Evolutionary conservation across 2,888 invertebrate species (phyloP).

Genomic region (Cantharis nigra): DNA sequence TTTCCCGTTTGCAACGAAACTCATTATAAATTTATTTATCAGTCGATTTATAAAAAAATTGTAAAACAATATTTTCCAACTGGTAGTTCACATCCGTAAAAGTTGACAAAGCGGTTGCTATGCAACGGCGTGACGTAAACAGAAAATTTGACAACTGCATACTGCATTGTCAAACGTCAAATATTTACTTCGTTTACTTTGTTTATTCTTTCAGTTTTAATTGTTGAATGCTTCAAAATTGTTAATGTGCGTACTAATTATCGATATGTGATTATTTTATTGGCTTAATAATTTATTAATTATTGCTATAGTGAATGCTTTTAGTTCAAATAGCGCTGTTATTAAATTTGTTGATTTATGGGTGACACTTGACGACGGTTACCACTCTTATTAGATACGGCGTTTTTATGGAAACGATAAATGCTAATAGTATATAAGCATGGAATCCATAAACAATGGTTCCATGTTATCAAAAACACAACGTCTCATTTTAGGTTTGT

Average conservation of each 20-base stretch:
- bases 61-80: slow-evolving; percentile 9
- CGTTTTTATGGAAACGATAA: neutral
- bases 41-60: slow-evolving; percentile 1
- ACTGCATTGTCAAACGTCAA: neutral
- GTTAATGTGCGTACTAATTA: neutral
- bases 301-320: neutral
- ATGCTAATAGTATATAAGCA: slow-evolving; percentile 20
- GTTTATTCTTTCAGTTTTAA: neutral
- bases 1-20: slow-evolving; percentile 36
- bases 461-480: slow-evolving; percentile 67
- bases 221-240: neutral
- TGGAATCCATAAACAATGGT: slow-evolving; percentile 47
- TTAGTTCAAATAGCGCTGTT: neutral
- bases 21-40: slow-evolving; percentile 34
- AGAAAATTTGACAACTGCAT: neutral
- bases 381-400: neutral
- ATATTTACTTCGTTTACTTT: neutral
- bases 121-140: slow-evolving; percentile 3
- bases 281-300: neutral
- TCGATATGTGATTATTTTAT: neutral
- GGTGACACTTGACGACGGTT: neutral
- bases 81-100: slow-evolving; percentile 5
- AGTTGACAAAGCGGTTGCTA: slow-evolving; percentile 12
- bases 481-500: slow-evolving; percentile 80
- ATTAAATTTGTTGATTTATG: neutral